A percentile compares a stretch with the other conserved stretches of the same genome.
These are phyloP conservation scores for Melipona quadrifasciata DNA, from an alignment of 1,140 invertebrate genomes.

Conservation along the genomic window DNA sequence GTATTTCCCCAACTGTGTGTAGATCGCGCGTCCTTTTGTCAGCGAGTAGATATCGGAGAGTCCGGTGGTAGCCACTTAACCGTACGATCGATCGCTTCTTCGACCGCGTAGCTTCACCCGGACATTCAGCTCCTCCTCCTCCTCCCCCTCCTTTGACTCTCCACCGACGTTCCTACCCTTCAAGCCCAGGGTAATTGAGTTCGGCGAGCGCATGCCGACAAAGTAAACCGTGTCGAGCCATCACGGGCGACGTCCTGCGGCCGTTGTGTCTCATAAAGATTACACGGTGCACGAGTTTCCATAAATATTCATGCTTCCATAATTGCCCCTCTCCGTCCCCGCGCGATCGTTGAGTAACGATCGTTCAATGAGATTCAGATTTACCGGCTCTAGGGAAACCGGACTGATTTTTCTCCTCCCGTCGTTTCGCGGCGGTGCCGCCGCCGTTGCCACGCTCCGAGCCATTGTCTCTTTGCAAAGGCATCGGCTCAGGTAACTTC, in stretches of 20 bases:
- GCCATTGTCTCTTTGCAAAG: background rate
- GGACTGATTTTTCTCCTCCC: background rate
- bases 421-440: background rate
- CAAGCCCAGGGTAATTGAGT: conserved; percentile 59
- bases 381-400: conserved; percentile 37
- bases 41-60: conserved; percentile 40
- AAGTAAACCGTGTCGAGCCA: conserved; percentile 63
- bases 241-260: conserved; percentile 54
- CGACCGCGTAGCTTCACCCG: conserved; percentile 38
- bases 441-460: background rate
- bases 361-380: conserved; percentile 63
- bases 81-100: conserved; percentile 58
- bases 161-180: background rate
- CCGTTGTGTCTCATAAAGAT: conserved; percentile 66
- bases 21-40: conserved; percentile 52
- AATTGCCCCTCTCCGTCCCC: conserved; percentile 50
- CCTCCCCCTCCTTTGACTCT: background rate
- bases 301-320: conserved; percentile 69
- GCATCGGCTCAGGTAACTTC: background rate
- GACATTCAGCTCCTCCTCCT: background rate
- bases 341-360: conserved; percentile 48
- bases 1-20: conserved; percentile 32
- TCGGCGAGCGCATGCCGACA: conserved; percentile 60
- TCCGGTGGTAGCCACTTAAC: conserved; percentile 52
- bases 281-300: conserved; percentile 64